Percentiles rank a stretch among this genome's conserved stretches.
Conservation (phyloP, 2,797 vertebrate species). For the Cuculus canorus region DNA sequence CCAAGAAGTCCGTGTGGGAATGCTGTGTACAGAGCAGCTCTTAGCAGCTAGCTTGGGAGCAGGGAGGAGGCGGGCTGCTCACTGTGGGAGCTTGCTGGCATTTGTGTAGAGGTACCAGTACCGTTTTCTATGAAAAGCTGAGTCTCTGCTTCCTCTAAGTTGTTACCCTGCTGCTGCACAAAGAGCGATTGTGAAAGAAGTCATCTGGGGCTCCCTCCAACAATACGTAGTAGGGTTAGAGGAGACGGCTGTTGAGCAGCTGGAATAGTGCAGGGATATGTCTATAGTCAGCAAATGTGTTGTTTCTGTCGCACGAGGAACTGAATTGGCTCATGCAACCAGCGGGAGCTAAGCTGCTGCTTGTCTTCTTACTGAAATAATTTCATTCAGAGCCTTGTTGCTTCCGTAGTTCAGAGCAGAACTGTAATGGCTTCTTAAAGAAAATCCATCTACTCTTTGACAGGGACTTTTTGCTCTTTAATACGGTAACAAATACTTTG, state of each 20-base stretch:
- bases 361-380: background rate
- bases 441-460: conserved; percentile 39
- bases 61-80: background rate
- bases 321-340: background rate
- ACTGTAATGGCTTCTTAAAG: background rate
- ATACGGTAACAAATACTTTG: background rate
- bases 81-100: background rate
- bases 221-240: background rate
- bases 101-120: background rate
- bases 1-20: background rate
- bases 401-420: background rate
- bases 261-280: background rate
- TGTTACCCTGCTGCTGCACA: background rate
- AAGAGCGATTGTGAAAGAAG: background rate
- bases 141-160: background rate
- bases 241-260: background rate
- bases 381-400: background rate
- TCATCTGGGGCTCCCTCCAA: background rate
- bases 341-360: background rate
- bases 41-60: background rate
- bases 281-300: background rate
- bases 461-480: background rate
- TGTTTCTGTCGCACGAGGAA: background rate
- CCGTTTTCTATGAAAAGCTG: background rate
- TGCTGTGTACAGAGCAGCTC: too few species aligned